Evolutionary conservation across 2,113 vertebrate species (phyloP), one percentile per base, ranked within the genome.

Genomic region (Thunnus thynnus): DNA sequence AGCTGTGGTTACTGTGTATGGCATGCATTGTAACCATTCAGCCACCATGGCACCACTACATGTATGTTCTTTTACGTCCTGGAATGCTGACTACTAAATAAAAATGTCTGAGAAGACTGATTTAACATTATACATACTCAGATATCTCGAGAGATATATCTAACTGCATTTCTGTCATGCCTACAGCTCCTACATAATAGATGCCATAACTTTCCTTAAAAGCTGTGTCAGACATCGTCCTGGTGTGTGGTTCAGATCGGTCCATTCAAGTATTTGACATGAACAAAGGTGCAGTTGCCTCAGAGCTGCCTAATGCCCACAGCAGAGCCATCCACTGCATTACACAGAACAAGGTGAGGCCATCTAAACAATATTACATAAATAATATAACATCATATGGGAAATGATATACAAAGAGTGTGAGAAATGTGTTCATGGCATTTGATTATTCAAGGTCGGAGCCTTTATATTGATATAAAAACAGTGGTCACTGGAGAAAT

Each of bases 181-280:
- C 25, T 56, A 12, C 13, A 12, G 11, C 5, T 22, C 25, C 27
- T 20, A 30, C 27, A 52, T 5, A 13, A 65, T 16, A 16, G 16
- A 41, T 65, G 3, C 61, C 17, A 64, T 52, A 46, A 69, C 14
- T 54, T 86, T 82, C 71, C 89, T 89, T 89, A 83, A 88, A 83
- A 78, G 12, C 30, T 56, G 8, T n/a, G 27, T 30, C 88, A 98
- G 97, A 97, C 83, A 91, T 97, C 2, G 92, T 97, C 7, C 91
- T 99, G 70, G 73, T 92, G 22, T 95, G 95, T 68, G 95, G 95
- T 36, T 93, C 95, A 14, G 95, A 97, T 90, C 87, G 93, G 72
- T 90, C 96, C 0, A 18, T 98, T 86, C 96, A 97, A 83, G 87
- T 97, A 16, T 96, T 97, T 83, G 96, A 99, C 89, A 95, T 98